Percentiles rank a stretch among this genome's conserved stretches.
Conservation (phyloP, 1,140 invertebrate species). For the Physella acuta region DNA sequence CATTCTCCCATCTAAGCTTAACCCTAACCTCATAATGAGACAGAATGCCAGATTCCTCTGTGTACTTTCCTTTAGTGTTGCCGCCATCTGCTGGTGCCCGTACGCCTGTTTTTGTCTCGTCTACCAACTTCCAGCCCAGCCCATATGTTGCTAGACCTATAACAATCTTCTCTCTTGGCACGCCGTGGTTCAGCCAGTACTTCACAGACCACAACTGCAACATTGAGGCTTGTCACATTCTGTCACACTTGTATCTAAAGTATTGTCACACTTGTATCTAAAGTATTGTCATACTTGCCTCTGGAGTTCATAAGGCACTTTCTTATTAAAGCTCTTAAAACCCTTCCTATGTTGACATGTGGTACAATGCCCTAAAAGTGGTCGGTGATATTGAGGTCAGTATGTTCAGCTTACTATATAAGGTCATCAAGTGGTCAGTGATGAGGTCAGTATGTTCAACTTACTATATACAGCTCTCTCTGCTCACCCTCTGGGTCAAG, state of each 20-base stretch:
- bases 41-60: slow-evolving; percentile 86
- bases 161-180: slow-evolving; percentile 76
- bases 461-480: slow-evolving; percentile 41
- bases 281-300: no score
- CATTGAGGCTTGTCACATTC: slow-evolving; percentile 1
- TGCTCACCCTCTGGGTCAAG: slow-evolving; percentile 42
- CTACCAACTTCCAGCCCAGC: slow-evolving; percentile 76
- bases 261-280: not conserved
- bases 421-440: no score
- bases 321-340: no score
- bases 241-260: not conserved
- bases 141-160: slow-evolving; percentile 87
- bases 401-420: no score
- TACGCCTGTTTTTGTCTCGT: slow-evolving; percentile 77
- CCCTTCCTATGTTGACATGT: no score
- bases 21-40: slow-evolving; percentile 88
- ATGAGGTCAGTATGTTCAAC: no score
- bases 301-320: no score
- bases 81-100: slow-evolving; percentile 73
- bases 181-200: slow-evolving; percentile 75
- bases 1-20: not conserved
- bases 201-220: slow-evolving; percentile 46
- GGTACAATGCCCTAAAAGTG: no score
- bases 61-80: slow-evolving; percentile 79
- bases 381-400: no score